Evolutionary conservation across 64 coral and sea anemone genomes (phyloP), one percentile per base, ranked within the genome.

Genomic region (Porites australiensis): DNA sequence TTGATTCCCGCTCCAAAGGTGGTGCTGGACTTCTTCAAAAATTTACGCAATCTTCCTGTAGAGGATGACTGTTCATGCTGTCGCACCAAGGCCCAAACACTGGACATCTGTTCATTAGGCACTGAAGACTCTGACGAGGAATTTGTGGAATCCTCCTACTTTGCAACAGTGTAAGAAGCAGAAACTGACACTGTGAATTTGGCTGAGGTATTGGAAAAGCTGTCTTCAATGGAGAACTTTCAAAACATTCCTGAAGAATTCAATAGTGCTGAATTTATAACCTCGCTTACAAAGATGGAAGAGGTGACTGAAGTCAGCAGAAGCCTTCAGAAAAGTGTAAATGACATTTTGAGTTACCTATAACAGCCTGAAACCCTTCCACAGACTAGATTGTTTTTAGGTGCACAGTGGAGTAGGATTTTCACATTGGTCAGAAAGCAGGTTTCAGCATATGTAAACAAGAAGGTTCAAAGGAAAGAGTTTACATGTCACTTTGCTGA

Each of bases 401-500:
- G 9, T 15, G 50, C 18, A 9, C 80, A 83, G 64, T 83, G 80
- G 80, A 65, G 59, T 65, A 83, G 58, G 13, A 62, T 83, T 18
- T 83, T 65, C 23, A 15, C 81, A 45, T 67, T 66, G 2, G 15
- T 84, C 22, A 65, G 43, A 15, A 84, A 62, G 11, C 59, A 65
- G 16, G 27, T 84, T 66, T 84, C 81, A 84, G 81, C 43, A 16
- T 46, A 84, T 45, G 23, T 67, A 0, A 46, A 66, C 59, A 65
- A 66, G 61, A 45, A 65, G 4, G 59, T 84, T 1, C 27, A 84
- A 6, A 84, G 59, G 48, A 84, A 84, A 44, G 54, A 84, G 1
- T 84, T 84, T 27, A 84, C 81, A 9, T 62, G 81, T 13, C 81
- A 84, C 10, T 84, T 84, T 67, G 15, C 59, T 2, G 81, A 64